Percentiles rank a stretch among this genome's conserved stretches.
Conservation (phyloP, 2,797 vertebrate genomes). For the Syndactyla subalaris region DNA sequence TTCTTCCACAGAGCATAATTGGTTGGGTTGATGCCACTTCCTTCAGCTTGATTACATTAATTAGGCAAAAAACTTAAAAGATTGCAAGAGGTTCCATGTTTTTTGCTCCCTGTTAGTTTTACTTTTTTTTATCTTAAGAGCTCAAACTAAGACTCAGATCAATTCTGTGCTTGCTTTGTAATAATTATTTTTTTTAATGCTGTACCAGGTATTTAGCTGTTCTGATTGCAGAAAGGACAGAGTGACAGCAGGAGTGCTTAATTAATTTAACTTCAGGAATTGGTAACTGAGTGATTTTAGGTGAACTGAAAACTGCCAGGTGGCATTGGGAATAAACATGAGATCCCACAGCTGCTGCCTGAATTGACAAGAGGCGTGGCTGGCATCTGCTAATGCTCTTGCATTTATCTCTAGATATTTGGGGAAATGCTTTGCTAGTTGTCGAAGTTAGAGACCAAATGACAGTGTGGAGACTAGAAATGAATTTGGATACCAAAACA, state of each 20-base stretch:
- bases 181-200: background rate
- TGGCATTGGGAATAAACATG: constrained; percentile 42
- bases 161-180: constrained; percentile 5
- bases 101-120: background rate
- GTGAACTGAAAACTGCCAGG: constrained; percentile 50
- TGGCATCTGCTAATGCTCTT: constrained; percentile 11
- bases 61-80: constrained; percentile 65
- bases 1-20: background rate
- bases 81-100: constrained; percentile 15
- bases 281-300: constrained; percentile 57
- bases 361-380: background rate
- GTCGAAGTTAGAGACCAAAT: background rate
- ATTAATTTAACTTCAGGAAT: constrained; percentile 65
- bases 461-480: background rate
- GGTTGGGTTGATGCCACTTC: constrained; percentile 79
- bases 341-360: constrained; percentile 53
- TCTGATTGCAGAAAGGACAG: constrained; percentile 46
- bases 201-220: constrained; percentile 32
- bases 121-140: background rate
- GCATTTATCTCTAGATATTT: background rate
- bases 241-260: constrained; percentile 57
- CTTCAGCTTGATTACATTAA: constrained; percentile 85
- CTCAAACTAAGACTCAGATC: background rate
- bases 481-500: background rate
- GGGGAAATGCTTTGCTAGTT: background rate